phyloP scores from a whole-genome alignment of 2,113 vertebrate species.

The Cyphomyrus plagiostoma region DNA sequence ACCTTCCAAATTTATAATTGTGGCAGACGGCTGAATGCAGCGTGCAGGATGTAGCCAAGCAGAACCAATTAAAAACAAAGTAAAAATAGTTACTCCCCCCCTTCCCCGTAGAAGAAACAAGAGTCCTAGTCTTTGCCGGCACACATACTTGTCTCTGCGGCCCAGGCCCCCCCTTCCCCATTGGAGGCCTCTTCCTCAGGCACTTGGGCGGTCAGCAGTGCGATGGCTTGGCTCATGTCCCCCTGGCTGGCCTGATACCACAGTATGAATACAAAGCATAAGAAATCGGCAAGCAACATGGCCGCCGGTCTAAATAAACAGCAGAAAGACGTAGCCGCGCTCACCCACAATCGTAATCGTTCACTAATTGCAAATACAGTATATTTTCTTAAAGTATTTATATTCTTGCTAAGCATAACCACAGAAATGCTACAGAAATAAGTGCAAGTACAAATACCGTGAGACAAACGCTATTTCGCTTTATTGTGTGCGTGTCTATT shows the following conservation, averaged over 20 bases:
- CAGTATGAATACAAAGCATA: neutral
- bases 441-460: neutral
- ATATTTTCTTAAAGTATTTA: neutral
- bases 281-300: neutral
- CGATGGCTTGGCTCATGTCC: conserved; percentile 80
- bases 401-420: neutral
- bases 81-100: neutral
- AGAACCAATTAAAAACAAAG: neutral
- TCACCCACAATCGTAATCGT: neutral
- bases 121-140: neutral
- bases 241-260: conserved; percentile 74
- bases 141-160: conserved; percentile 54
- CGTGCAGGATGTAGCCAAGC: neutral
- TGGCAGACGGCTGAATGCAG: neutral
- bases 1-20: neutral
- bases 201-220: conserved; percentile 67
- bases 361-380: neutral
- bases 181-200: conserved; percentile 53
- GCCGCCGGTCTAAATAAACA: neutral
- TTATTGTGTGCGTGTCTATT: neutral
- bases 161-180: conserved; percentile 44
- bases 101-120: neutral
- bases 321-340: neutral
- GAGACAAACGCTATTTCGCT: neutral
- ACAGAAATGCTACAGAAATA: neutral